Conservation (phyloP, 2,113 vertebrate genomes). For the Caranx melampygus region DNA sequence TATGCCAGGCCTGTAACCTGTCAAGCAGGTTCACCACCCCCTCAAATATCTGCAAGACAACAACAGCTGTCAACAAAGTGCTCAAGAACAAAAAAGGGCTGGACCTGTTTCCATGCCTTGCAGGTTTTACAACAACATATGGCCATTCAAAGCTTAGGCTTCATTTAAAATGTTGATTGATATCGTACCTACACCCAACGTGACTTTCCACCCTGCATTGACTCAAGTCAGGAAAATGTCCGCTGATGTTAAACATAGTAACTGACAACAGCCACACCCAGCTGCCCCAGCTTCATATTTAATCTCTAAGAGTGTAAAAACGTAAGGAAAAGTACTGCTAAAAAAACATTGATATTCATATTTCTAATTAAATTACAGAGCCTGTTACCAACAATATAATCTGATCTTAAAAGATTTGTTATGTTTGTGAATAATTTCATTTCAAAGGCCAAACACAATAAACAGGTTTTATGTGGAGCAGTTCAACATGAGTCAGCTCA, state of each 20-base stretch:
- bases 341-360: neutral
- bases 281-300: slow-evolving; percentile 4
- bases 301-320: no score
- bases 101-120: slow-evolving; percentile 70
- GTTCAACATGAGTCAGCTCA: neutral
- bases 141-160: slow-evolving; percentile 31
- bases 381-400: neutral
- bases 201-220: slow-evolving; percentile 25
- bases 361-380: neutral
- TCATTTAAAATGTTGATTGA: slow-evolving; percentile 32
- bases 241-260: neutral
- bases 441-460: neutral
- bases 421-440: neutral
- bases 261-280: slow-evolving; percentile 33
- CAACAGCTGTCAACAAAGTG: slow-evolving; percentile 49
- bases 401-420: neutral
- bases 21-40: slow-evolving; percentile 94
- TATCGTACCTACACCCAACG: slow-evolving; percentile 21
- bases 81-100: slow-evolving; percentile 20
- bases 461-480: neutral
- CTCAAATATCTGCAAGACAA: slow-evolving; percentile 90
- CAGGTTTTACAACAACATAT: slow-evolving; percentile 2
- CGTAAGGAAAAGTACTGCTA: neutral
- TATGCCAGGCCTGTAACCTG: slow-evolving; percentile 91
- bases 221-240: slow-evolving; percentile 3